Conservation (phyloP, 1,140 invertebrate genomes). For the Monochamus saltuarius region DNA sequence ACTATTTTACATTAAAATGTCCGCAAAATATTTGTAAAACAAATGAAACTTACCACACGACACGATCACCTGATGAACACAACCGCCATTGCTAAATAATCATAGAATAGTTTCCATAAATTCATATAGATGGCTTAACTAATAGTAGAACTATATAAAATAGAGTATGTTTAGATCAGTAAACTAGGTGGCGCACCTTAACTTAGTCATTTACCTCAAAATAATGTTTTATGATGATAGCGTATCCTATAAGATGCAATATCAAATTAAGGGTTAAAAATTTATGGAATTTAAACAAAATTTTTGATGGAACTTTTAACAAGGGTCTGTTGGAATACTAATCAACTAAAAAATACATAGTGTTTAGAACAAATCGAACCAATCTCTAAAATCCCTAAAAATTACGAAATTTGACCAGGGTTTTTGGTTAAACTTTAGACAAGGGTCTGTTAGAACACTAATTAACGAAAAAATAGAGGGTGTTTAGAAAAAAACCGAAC, state of each 20-base stretch:
- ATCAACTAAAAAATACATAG: too few relatives aligned
- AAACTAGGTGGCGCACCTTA: background rate
- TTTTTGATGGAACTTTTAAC: too few relatives aligned
- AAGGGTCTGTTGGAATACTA: too few relatives aligned
- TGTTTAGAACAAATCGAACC: too few relatives aligned
- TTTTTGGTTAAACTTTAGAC: too few relatives aligned
- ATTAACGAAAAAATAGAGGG: too few relatives aligned
- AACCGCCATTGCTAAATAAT: conserved; percentile 10
- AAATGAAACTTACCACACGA: conserved; percentile 13
- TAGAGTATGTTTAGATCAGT: conserved; percentile 2
- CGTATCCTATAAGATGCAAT: background rate
- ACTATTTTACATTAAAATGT: conserved; percentile 15
- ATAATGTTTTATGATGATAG: background rate
- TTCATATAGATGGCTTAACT: conserved; percentile 1
- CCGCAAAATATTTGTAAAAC: conserved; percentile 4
- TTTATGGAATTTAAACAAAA: too few relatives aligned
- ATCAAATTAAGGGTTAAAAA: conserved; percentile 6
- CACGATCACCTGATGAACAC: conserved; percentile 15
- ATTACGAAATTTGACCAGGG: too few relatives aligned
- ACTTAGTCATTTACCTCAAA: too few relatives aligned
- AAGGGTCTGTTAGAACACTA: too few relatives aligned
- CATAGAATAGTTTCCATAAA: conserved; percentile 2
- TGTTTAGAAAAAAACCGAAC: too few relatives aligned
- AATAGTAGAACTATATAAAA: conserved; percentile 5
- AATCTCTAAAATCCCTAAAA: too few relatives aligned